These are phyloP conservation scores for Ennomos fuscantarius DNA, from an alignment of 2,888 invertebrate genomes.

Conservation along the genomic window DNA sequence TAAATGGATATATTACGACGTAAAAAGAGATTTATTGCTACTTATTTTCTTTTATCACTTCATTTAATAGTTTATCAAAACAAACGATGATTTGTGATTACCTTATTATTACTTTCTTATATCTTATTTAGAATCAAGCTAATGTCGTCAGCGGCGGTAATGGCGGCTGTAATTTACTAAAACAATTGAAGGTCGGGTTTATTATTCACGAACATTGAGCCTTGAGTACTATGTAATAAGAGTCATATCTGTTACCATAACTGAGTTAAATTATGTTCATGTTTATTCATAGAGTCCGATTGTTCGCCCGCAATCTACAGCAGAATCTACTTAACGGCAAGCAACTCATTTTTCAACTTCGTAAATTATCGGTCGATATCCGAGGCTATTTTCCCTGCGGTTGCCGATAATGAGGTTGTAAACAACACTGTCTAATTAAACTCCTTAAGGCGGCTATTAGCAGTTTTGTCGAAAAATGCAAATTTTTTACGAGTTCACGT, in stretches of 20 bases:
- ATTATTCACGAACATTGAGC: constrained; percentile 35
- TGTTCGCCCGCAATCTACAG: constrained; percentile 65
- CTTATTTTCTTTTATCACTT: constrained; percentile 16
- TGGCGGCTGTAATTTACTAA: constrained; percentile 49
- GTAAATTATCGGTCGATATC: constrained; percentile 81
- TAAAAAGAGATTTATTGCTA: constrained; percentile 16
- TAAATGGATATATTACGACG: constrained; percentile 12
- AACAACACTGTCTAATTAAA: constrained; percentile 85
- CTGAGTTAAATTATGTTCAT: constrained; percentile 55
- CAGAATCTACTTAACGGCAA: constrained; percentile 66
- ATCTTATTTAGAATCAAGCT: constrained; percentile 33
- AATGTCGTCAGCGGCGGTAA: constrained; percentile 39
- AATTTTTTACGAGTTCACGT: too few relatives aligned
- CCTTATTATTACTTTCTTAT: constrained; percentile 26
- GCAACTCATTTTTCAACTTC: constrained; percentile 81
- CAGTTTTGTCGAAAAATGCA: too few relatives aligned
- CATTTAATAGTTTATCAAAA: constrained; percentile 10
- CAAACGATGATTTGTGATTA: constrained; percentile 9
- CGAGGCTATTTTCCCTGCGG: constrained; percentile 71
- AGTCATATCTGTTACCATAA: constrained; percentile 40
- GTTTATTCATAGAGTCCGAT: constrained; percentile 69
- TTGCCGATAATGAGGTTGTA: constrained; percentile 82
- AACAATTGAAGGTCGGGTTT: constrained; percentile 60
- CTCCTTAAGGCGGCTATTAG: constrained; percentile 54
- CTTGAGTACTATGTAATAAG: constrained; percentile 44